Percentiles rank a stretch among this genome's conserved stretches.
phyloP scores from a whole-genome alignment of 2,888 invertebrate genomes.

The Drosophila robusta region DNA sequence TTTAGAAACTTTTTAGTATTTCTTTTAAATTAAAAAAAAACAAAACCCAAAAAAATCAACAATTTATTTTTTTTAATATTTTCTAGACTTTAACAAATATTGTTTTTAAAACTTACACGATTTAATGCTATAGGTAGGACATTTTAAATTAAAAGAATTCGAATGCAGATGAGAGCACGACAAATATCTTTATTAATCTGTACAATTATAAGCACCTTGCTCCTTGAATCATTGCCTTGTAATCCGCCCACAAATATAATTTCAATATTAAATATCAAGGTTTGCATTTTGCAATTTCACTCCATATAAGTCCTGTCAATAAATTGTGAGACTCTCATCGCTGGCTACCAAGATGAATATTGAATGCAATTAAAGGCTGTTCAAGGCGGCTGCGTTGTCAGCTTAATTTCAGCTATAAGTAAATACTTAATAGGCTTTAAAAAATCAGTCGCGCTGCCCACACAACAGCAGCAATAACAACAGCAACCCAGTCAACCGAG shows the following conservation, averaged over 20 bases:
- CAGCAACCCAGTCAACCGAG: not conserved
- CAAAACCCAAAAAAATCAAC: too few species aligned
- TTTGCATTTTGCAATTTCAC: slow-evolving; percentile 9
- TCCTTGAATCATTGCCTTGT: not conserved
- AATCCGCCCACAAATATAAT: not conserved
- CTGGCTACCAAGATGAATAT: slow-evolving; percentile 23
- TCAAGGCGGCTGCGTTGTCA: slow-evolving; percentile 60
- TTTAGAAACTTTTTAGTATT: too few species aligned
- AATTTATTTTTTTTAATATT: too few species aligned
- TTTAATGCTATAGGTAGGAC: too few species aligned
- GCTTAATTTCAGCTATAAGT: slow-evolving; percentile 53
- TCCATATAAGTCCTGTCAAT: slow-evolving; percentile 56
- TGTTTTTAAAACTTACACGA: too few species aligned
- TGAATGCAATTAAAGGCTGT: slow-evolving; percentile 56
- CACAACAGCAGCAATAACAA: slow-evolving; percentile 13
- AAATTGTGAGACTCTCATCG: slow-evolving; percentile 19
- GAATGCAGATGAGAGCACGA: too few species aligned
- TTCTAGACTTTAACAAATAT: too few species aligned
- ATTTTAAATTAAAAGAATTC: too few species aligned
- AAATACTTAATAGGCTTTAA: slow-evolving; percentile 66
- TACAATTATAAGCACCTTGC: not conserved
- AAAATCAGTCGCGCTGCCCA: slow-evolving; percentile 46
- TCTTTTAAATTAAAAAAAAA: too few species aligned
- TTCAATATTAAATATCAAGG: slow-evolving; percentile 3
- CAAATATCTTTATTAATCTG: too few species aligned